A percentile compares a stretch with the other conserved stretches of the same genome.
These are phyloP conservation scores for Nyctibius bracteatus DNA, from an alignment of 2,113 vertebrate species.

Conservation along the genomic window DNA sequence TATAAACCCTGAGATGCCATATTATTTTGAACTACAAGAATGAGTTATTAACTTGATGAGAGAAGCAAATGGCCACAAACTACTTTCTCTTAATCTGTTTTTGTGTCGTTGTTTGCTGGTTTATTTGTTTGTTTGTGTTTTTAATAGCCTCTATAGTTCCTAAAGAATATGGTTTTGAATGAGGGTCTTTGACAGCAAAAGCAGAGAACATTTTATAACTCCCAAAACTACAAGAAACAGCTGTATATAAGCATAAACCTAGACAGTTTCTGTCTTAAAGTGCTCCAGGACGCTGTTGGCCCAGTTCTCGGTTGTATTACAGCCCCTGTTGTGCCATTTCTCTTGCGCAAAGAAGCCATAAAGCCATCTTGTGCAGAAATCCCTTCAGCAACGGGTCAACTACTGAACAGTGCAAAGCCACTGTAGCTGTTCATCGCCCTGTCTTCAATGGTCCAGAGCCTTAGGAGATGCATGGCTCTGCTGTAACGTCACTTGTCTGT, in stretches of 20 bases:
- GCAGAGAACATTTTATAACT: not conserved
- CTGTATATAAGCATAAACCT: constrained; percentile 3
- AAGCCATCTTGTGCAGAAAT: not conserved
- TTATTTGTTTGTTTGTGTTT: not conserved
- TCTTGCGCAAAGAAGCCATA: not conserved
- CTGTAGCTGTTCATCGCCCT: rapidly evolving
- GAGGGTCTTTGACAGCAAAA: constrained; percentile 26
- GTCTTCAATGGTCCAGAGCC: not conserved
- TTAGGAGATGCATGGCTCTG: not conserved
- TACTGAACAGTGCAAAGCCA: not conserved
- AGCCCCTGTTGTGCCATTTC: not conserved
- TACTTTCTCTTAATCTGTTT: not conserved
- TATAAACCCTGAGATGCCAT: not conserved
- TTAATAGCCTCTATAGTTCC: not conserved
- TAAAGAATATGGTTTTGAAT: constrained; percentile 28
- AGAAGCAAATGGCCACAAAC: not conserved
- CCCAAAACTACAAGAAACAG: constrained; percentile 39
- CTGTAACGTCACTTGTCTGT: not conserved
- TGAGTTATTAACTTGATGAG: not conserved
- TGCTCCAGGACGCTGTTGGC: constrained; percentile 26
- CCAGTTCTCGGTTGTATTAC: constrained; percentile 20
- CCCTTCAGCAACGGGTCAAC: not conserved
- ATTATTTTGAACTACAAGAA: not conserved
- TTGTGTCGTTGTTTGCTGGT: too few species aligned
- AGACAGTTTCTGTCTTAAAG: not conserved